Conservation (phyloP, 23 tunicate genomes). For the Botrylloides violaceus region DNA sequence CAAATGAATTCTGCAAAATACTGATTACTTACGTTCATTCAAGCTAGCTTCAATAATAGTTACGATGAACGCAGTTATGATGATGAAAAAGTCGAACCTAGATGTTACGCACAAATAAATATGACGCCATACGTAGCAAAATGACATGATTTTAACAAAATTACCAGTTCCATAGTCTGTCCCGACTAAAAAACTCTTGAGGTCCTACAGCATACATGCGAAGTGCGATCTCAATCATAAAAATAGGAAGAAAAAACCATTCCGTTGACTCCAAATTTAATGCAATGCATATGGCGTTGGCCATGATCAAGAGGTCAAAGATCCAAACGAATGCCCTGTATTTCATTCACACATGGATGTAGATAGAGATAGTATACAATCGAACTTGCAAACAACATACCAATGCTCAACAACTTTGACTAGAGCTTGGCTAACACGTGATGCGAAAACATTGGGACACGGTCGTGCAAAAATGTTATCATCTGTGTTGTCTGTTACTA, state of each 20-base stretch:
- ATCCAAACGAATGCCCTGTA: conserved; percentile 55
- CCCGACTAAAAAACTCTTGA: conserved; percentile 58
- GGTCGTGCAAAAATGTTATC: conserved; percentile 34
- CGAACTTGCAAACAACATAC: conserved; percentile 23
- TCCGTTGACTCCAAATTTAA: conserved; percentile 64
- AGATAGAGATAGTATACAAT: not conserved
- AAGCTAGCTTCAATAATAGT: conserved; percentile 84
- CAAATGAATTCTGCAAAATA: conserved; percentile 1
- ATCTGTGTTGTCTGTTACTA: conserved; percentile 33
- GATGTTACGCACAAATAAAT: not conserved
- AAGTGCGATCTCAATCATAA: conserved; percentile 75
- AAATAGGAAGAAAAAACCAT: conserved; percentile 83
- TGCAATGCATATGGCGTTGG: conserved; percentile 91
- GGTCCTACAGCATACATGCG: conserved; percentile 86
- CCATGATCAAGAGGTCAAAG: conserved; percentile 78
- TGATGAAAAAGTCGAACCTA: conserved; percentile 97
- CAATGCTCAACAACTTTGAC: conserved; percentile 40
- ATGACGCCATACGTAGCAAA: not conserved
- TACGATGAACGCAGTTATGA: conserved; percentile 82
- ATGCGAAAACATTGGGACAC: conserved; percentile 39
- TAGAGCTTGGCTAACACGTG: conserved; percentile 44
- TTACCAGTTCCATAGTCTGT: conserved; percentile 92
- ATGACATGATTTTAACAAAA: not conserved
- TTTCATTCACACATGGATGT: not conserved
- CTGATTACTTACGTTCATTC: conserved; percentile 68